Conservation (phyloP, 2,888 invertebrate genomes). For the Anoplius nigerrimus region DNA sequence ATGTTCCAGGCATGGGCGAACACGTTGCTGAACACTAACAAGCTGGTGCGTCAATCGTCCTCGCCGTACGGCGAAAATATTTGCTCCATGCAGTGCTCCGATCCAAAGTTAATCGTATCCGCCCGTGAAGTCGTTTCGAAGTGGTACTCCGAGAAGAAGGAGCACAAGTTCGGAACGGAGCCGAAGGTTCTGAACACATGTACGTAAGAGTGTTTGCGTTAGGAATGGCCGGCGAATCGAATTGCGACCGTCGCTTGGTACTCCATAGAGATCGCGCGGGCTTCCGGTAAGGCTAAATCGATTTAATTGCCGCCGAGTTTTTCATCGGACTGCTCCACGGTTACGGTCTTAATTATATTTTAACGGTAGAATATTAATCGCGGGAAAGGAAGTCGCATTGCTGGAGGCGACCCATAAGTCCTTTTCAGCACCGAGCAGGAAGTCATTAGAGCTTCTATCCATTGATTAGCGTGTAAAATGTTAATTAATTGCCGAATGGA, state of each 20-base stretch:
- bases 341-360: no score
- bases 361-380: no score
- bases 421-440: no score
- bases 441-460: no score
- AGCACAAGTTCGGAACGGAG: constrained; percentile 82
- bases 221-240: constrained; percentile 10
- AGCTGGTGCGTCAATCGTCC: constrained; percentile 69
- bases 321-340: no score
- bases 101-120: constrained; percentile 80
- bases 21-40: constrained; percentile 70
- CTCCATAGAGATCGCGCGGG: no score
- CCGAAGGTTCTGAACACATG: constrained; percentile 81
- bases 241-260: background rate
- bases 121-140: constrained; percentile 83
- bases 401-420: no score
- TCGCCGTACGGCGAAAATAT: constrained; percentile 80
- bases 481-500: background rate
- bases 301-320: no score
- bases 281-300: no score
- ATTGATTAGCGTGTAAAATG: no score
- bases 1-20: constrained; percentile 68
- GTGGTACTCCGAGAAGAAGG: constrained; percentile 87
- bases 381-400: no score
- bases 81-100: constrained; percentile 82
- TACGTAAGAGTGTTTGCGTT: constrained; percentile 73